Base-by-base conservation (phyloP, 1,140 invertebrate genomes). In the Trachymyrmex septentrionalis region DNA sequence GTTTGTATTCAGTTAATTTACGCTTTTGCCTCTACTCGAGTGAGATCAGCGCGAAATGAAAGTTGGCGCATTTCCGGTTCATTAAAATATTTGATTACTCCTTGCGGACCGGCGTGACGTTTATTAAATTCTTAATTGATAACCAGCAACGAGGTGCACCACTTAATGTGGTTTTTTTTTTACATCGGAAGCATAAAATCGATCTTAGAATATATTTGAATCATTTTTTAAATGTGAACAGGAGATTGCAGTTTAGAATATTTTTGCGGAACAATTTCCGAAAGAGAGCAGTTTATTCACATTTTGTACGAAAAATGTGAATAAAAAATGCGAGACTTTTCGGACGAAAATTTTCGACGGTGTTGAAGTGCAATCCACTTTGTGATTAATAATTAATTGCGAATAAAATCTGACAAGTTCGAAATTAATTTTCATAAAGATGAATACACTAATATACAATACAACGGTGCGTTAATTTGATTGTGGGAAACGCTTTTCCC, bases 121-220 rank as follows among this genome's bases (percentile, higher is more conserved):
- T 89, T 88, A 89, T 89, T 88, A 88, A 88, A 88, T 88, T 89
- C 85, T 89, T 85, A 87, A 88, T 88, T 75, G 87, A 76, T 77
- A 75, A 55, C 69, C 53, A 24, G 27, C 38, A 77, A 86, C 59
- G 44, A 77, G 38, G 10, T 16, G 50, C 24, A 27, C 55, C 30
- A 50, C 19, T 89, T 88, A 75, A 50, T 34, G 27, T 3, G 53
- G 21, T 38, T 82, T 59, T 19, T 72, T 72, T 61, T 82, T 84
- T 84, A 75, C 19, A 24, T 24, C 7, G n/a, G 30, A 19, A 80
- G 16, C 27, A 27, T 59, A 16, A 82, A 66, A 48, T 85, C 30
- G 59, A 38, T 72, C 12, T 2, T 10, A 38, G 38, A 69, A 85
- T 76, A 21, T 61, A 48, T 72, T 72, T 30, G 44, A n/a, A 64